phyloP scores from a whole-genome alignment of 2,888 invertebrate genomes.

The Conistra vaccinii region DNA sequence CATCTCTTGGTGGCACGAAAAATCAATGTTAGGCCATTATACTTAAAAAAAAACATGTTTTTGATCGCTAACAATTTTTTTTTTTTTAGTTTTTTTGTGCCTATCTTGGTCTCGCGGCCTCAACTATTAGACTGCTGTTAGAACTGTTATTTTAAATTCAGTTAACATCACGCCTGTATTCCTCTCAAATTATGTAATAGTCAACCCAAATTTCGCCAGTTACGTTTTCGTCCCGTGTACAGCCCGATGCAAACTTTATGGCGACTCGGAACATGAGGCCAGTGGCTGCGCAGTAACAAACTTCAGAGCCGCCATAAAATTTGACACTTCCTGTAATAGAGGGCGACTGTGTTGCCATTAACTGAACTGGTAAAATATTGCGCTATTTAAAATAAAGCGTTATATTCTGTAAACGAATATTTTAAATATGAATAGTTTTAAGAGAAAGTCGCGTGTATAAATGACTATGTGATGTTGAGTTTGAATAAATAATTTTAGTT shows the following conservation, averaged over 20 bases:
- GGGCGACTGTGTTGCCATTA: background rate
- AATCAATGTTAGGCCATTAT: too few relatives aligned
- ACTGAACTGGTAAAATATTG: conserved; percentile 34
- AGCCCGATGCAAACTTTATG: background rate
- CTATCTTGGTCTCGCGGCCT: too few relatives aligned
- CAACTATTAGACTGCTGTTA: background rate
- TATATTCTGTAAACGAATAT: conserved; percentile 53
- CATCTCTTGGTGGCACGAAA: too few relatives aligned
- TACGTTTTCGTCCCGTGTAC: background rate
- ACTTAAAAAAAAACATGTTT: too few relatives aligned
- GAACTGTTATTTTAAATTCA: background rate
- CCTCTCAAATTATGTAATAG: background rate
- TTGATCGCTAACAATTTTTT: too few relatives aligned
- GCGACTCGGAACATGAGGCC: background rate
- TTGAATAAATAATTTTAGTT: conserved; percentile 87
- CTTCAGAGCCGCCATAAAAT: background rate
- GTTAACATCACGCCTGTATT: background rate
- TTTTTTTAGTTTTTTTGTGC: too few relatives aligned
- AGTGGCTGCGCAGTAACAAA: background rate
- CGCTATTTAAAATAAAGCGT: conserved; percentile 23
- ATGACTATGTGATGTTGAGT: conserved; percentile 85
- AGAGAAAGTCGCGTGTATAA: conserved; percentile 68
- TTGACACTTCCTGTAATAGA: background rate
- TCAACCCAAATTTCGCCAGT: background rate
- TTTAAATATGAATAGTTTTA: conserved; percentile 48